Evolutionary conservation across 2,888 invertebrate genomes (phyloP), one percentile per base, ranked within the genome.

Genomic region (Synergus laeviventris): DNA sequence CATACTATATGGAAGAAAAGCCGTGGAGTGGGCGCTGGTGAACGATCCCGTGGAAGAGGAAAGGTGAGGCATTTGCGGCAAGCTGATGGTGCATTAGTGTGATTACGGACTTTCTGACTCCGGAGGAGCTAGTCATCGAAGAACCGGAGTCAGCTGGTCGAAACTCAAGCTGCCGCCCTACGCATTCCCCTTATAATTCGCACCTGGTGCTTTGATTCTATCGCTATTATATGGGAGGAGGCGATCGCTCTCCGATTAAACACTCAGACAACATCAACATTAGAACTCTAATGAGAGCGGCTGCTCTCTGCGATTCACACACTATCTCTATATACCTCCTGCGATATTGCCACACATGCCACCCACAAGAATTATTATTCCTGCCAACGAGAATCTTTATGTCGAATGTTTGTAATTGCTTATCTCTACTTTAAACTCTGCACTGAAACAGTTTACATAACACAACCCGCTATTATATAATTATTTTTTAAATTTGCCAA

Each of bases 151-250:
- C 81, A 81, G 82, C 81, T 82, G 81, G 77, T 77, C 76, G 78
- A 79, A 81, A 82, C 78, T 77, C 75, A 64, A 76, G 77, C 81
- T 76, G 61, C 74, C 77, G 70, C 75, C 76, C 76, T 78, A 77
- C 80, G 76, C 66, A 38, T 61, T 61, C 77, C 77, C 77, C 75
- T 75, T 80, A 79, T 81, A 81, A 82, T 81, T 82, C 78, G 79
- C 81, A 82, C 82, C 82, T 81, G 82, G 82, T 80, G 80, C 80
- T 82, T 80, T 80, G 82, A 82, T 82, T 81, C 76, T 80, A 82
- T 82, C 82, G 79, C 82, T 74, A 9, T 62, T 38, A n/a, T 62
- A 61, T n/a, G 36, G 38, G 61, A 62, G 36, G 36, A 38, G 31
- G 61, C 61, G 61, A 62, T 62, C 16, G 42, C 16, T 66, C 42